These are phyloP conservation scores for Drosophila leontia DNA, from an alignment of 1,140 invertebrate species.

Conservation along the genomic window DNA sequence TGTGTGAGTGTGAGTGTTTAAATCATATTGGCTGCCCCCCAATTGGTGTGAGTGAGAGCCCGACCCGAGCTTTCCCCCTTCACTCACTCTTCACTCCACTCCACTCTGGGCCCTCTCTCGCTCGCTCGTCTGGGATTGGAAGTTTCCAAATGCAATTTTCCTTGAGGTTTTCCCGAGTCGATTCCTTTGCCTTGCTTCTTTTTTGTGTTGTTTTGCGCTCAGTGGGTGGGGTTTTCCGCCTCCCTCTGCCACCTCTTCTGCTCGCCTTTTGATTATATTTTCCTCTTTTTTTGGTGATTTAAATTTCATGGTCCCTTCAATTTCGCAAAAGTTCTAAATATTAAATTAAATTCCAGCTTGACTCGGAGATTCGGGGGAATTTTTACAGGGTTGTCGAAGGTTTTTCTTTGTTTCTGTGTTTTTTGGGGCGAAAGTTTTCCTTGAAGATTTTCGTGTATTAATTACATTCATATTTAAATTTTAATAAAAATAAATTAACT, in stretches of 20 bases:
- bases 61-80: slow-evolving; percentile 64
- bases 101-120: slow-evolving; percentile 17
- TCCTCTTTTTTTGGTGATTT: slow-evolving; percentile 64
- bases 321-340: slow-evolving; percentile 74
- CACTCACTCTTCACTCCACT: slow-evolving; percentile 33
- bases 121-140: slow-evolving; percentile 79
- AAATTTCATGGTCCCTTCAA: slow-evolving; percentile 82
- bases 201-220: slow-evolving; percentile 25
- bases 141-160: slow-evolving; percentile 83
- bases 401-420: slow-evolving; percentile 1
- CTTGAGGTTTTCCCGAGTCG: slow-evolving; percentile 73
- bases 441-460: neutral
- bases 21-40: slow-evolving; percentile 82
- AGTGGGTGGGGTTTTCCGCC: slow-evolving; percentile 60
- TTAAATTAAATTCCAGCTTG: slow-evolving; percentile 75
- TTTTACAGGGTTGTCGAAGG: neutral
- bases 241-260: neutral
- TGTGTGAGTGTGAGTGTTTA: slow-evolving; percentile 64
- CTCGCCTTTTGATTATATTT: slow-evolving; percentile 28
- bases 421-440: neutral
- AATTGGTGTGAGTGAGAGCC: slow-evolving; percentile 37
- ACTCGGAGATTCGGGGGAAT: slow-evolving; percentile 8
- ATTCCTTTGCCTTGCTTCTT: slow-evolving; percentile 57
- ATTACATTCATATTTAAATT: neutral
- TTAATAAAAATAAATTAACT: neutral